Conservation (phyloP, 2,888 invertebrate species). For the Cosmia pyralina region DNA sequence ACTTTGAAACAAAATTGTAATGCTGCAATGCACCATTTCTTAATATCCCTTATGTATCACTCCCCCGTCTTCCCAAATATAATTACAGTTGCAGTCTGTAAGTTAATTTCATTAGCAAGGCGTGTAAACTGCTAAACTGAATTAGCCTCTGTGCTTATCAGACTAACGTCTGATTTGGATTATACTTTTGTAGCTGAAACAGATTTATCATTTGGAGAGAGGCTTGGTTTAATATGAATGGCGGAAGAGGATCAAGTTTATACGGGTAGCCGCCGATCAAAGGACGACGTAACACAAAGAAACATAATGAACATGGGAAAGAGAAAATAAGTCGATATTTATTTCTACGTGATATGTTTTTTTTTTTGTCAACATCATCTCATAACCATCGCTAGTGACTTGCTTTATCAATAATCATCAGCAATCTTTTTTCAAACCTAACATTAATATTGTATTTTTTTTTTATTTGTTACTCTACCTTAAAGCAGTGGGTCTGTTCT, state of each 20-base stretch:
- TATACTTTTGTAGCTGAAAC: slow-evolving; percentile 1
- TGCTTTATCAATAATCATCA: background rate
- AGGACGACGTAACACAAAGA: background rate
- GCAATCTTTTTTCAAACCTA: background rate
- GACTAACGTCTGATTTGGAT: slow-evolving; percentile 22
- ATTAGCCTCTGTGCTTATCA: slow-evolving; percentile 33
- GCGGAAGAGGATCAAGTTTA: slow-evolving; percentile 10
- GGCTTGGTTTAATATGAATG: slow-evolving; percentile 6
- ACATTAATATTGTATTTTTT: background rate
- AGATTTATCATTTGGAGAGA: slow-evolving; percentile 24
- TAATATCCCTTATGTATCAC: slow-evolving; percentile 38
- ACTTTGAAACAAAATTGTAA: slow-evolving; percentile 22
- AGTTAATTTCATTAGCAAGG: slow-evolving; percentile 66
- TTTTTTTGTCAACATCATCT: background rate
- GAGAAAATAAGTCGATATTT: background rate
- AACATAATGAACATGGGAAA: background rate
- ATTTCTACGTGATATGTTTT: background rate
- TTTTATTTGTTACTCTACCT: background rate
- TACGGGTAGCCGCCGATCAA: slow-evolving; percentile 6
- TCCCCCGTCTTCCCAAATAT: slow-evolving; percentile 56
- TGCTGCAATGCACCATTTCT: slow-evolving; percentile 67
- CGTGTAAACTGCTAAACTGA: slow-evolving; percentile 36
- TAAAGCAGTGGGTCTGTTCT: too few relatives aligned
- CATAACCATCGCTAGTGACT: background rate
- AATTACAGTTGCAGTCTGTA: slow-evolving; percentile 66